These are phyloP conservation scores for Seriola aureovittata DNA, from an alignment of 2,113 vertebrate genomes.

Conservation along the genomic window DNA sequence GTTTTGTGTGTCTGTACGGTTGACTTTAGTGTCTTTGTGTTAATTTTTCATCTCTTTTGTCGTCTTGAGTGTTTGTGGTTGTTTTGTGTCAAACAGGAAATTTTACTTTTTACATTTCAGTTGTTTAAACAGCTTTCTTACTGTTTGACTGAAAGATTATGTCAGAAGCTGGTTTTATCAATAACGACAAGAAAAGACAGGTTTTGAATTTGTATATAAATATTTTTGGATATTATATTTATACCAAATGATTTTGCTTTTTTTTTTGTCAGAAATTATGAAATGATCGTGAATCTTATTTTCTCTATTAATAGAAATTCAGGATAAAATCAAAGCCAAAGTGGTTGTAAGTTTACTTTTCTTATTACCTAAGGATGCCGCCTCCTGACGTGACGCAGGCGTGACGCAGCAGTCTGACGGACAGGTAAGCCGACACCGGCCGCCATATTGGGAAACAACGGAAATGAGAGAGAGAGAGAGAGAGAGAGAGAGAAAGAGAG, in stretches of 20 bases:
- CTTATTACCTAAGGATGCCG: slow-evolving; percentile 24
- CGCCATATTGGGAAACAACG: slow-evolving; percentile 82
- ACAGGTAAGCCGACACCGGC: slow-evolving; percentile 83
- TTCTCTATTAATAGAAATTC: background rate
- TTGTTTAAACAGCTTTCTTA: too few species aligned
- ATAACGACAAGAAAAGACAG: too few species aligned
- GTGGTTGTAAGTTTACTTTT: background rate
- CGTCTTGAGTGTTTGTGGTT: background rate
- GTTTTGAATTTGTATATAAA: too few species aligned
- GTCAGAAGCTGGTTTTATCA: too few species aligned
- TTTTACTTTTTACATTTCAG: background rate
- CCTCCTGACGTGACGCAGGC: slow-evolving; percentile 64
- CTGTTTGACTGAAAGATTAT: too few species aligned
- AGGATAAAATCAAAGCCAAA: background rate
- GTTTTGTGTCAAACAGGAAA: background rate
- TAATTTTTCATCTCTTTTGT: background rate
- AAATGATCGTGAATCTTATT: too few species aligned
- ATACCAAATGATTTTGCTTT: too few species aligned
- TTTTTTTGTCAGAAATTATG: background rate
- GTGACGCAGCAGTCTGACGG: slow-evolving; percentile 74
- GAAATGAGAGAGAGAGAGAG: slow-evolving; percentile 73
- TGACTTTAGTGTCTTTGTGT: background rate
- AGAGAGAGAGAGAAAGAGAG: slow-evolving; percentile 29
- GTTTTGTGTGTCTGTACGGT: background rate
- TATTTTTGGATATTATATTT: too few species aligned